Evolutionary conservation across 2,797 vertebrate species (phyloP).

Genomic region (Gymnopithys bicolor): DNA sequence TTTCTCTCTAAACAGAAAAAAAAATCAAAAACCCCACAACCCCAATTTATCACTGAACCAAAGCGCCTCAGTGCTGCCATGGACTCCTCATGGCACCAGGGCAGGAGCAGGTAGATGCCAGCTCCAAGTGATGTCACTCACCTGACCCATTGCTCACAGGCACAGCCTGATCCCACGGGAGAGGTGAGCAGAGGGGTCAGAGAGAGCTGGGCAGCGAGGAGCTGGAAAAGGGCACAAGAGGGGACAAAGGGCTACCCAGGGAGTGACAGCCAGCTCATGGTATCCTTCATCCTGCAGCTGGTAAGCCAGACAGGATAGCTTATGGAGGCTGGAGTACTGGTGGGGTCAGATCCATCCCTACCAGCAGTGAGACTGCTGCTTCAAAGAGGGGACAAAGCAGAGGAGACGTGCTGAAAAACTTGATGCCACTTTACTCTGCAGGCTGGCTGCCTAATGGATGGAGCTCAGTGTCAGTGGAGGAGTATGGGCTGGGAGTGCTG

Average conservation of each 20-base stretch:
- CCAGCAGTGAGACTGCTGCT: neutral
- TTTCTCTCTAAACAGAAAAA: slow-evolving; percentile 38
- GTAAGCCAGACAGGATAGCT: neutral
- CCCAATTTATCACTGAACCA: neutral
- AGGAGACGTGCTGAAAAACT: neutral
- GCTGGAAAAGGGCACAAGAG: neutral
- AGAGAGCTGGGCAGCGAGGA: neutral
- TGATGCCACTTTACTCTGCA: neutral
- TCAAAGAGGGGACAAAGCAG: neutral
- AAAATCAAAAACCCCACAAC: neutral
- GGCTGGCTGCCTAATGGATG: neutral
- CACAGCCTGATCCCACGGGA: too few relatives aligned
- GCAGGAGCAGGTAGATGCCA: neutral
- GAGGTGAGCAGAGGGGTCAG: neutral
- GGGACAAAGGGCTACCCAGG: neutral
- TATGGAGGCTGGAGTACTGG: neutral
- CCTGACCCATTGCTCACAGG: fast-evolving
- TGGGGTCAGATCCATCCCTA: neutral
- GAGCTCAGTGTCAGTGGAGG: fast-evolving
- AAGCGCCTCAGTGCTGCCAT: neutral
- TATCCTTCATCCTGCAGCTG: neutral
- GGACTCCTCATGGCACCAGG: neutral
- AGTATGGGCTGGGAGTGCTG: neutral
- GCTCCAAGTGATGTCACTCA: neutral
- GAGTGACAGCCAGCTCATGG: neutral